Conservation (phyloP, 2,113 vertebrate species). For the Dinomys branickii region DNA sequence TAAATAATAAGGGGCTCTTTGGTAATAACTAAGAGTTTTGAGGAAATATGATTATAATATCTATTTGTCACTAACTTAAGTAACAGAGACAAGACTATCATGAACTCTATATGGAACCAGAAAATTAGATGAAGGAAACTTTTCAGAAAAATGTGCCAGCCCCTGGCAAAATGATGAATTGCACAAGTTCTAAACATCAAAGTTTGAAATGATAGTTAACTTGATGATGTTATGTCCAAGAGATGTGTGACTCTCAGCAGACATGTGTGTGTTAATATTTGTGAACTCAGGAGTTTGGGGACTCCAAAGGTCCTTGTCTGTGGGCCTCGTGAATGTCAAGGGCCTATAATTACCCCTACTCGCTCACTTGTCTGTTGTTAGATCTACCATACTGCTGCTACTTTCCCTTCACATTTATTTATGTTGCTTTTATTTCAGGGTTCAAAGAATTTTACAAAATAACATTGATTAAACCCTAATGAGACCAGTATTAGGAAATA, state of each 20-base stretch:
- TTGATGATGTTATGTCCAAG: not conserved
- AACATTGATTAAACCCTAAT: slow-evolving; percentile 56
- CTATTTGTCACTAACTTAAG: slow-evolving; percentile 11
- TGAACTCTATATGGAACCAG: slow-evolving; percentile 1
- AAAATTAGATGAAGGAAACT: slow-evolving; percentile 20
- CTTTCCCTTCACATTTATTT: slow-evolving; percentile 52
- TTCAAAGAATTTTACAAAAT: slow-evolving; percentile 63
- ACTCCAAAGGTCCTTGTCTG: slow-evolving; percentile 21
- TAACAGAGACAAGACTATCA: not conserved
- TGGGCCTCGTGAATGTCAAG: not conserved
- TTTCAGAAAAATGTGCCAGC: not conserved
- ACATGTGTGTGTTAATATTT: slow-evolving; percentile 19
- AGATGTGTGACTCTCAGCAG: slow-evolving; percentile 33
- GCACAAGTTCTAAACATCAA: not conserved
- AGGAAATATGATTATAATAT: not conserved
- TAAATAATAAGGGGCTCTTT: not conserved
- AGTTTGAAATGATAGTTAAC: slow-evolving; percentile 27
- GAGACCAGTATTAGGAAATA: slow-evolving; percentile 44
- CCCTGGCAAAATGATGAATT: not conserved
- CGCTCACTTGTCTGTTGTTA: slow-evolving; percentile 52
- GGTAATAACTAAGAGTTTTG: slow-evolving; percentile 23
- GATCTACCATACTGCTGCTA: not conserved
- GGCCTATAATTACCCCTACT: slow-evolving; percentile 42
- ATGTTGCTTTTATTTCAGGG: slow-evolving; percentile 52
- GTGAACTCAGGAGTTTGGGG: slow-evolving; percentile 15